phyloP scores from a whole-genome alignment of 30 jellyfish, hydroid and myxozoan genomes.

The Aurelia sp. region DNA sequence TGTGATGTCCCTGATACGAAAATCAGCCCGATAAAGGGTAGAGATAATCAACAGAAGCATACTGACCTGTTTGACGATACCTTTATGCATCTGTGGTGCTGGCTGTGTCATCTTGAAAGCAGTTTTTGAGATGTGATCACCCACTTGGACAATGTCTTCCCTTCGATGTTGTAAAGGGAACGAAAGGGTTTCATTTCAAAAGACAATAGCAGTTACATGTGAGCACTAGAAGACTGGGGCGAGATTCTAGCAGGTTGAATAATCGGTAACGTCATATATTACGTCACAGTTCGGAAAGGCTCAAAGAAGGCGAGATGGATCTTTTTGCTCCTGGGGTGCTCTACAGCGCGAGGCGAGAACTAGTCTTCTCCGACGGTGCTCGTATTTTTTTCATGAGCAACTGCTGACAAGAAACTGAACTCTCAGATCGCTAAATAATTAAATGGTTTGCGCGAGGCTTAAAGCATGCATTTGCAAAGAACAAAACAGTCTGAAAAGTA shows the following conservation, averaged over 20 bases:
- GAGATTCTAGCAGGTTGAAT: constrained; percentile 22
- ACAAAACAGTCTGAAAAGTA: too few species aligned
- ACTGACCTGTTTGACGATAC: constrained; percentile 93
- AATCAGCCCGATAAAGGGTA: too few species aligned
- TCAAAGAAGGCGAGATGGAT: too few species aligned
- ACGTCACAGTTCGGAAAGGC: neutral
- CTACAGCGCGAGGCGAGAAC: too few species aligned
- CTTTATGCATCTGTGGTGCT: constrained; percentile 83
- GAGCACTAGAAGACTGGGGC: constrained; percentile 51
- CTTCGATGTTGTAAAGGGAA: constrained; percentile 6
- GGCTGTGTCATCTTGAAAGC: constrained; percentile 76
- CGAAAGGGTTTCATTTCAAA: constrained; percentile 56
- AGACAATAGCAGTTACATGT: constrained; percentile 65
- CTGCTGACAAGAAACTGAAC: too few species aligned
- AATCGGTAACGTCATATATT: neutral
- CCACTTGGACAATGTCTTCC: neutral
- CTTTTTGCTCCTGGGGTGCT: too few species aligned
- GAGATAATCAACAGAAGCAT: neutral
- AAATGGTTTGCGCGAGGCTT: too few species aligned
- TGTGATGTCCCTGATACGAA: too few species aligned
- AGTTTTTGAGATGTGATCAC: neutral
- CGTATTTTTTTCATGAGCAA: too few species aligned
- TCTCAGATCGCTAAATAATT: too few species aligned
- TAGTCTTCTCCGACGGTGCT: too few species aligned
- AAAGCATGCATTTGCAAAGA: too few species aligned